Percentiles rank a stretch among this genome's conserved stretches.
Evolutionary conservation across 2,888 invertebrate species (phyloP).

Genomic region (Exephanes ischioxanthus): DNA sequence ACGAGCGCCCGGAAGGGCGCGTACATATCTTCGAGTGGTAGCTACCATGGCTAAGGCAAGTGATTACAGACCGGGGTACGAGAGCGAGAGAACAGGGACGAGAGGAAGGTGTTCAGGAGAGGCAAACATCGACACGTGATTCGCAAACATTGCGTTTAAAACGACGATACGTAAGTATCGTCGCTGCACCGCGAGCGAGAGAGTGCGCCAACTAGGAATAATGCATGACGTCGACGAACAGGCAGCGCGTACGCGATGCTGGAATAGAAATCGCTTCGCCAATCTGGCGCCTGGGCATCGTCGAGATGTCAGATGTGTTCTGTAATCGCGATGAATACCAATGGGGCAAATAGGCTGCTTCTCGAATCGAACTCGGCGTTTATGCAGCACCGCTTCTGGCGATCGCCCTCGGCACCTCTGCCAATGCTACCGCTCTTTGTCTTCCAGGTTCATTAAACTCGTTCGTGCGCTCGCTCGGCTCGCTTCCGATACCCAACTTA

Average conservation of each 20-base stretch:
- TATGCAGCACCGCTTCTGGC: neutral
- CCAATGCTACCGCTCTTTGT: slow-evolving; percentile 10
- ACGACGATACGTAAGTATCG: slow-evolving; percentile 23
- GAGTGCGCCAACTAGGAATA: slow-evolving; percentile 70
- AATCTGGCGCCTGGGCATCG: slow-evolving; percentile 76
- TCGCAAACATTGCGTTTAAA: slow-evolving; percentile 32
- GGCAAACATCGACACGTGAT: slow-evolving; percentile 11
- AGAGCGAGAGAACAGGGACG: neutral
- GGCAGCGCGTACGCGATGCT: slow-evolving; percentile 59
- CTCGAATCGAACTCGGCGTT: neutral
- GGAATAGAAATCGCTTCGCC: slow-evolving; percentile 77
- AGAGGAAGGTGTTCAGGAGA: neutral
- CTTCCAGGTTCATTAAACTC: slow-evolving; percentile 25
- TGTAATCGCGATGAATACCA: slow-evolving; percentile 75
- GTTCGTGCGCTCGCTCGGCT: neutral
- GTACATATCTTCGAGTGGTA: neutral
- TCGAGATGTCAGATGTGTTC: slow-evolving; percentile 74
- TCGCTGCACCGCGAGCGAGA: neutral
- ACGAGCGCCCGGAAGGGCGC: slow-evolving; percentile 1
- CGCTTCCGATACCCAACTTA: neutral
- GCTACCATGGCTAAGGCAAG: neutral
- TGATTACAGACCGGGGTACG: neutral
- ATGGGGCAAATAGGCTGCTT: slow-evolving; percentile 59
- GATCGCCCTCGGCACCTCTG: slow-evolving; percentile 10
- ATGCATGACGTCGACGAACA: slow-evolving; percentile 71